A percentile compares a stretch with the other conserved stretches of the same genome.
Evolutionary conservation across 1,140 invertebrate species (phyloP).

Genomic region (Drosophila pandora): DNA sequence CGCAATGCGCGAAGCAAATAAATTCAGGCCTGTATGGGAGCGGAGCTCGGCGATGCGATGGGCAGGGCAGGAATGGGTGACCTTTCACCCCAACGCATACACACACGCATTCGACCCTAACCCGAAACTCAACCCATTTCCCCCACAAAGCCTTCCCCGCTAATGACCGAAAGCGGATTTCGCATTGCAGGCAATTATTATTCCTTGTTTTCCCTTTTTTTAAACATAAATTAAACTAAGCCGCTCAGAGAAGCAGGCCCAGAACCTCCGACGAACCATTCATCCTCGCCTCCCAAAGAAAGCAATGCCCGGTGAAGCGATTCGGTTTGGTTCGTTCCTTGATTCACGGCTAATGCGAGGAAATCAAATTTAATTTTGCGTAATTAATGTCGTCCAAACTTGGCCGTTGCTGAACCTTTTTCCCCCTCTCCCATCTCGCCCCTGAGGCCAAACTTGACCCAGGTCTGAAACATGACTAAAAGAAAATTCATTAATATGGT

Average conservation of each 20-base stretch:
- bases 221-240: conserved; percentile 45
- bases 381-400: conserved; percentile 72
- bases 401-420: conserved; percentile 20
- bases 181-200: conserved; percentile 54
- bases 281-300: background rate
- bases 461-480: conserved; percentile 55
- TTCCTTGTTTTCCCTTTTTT: conserved; percentile 24
- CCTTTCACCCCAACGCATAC: background rate
- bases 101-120: conserved; percentile 17
- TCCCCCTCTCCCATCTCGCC: background rate
- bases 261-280: conserved; percentile 5
- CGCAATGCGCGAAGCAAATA: conserved; percentile 45
- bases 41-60: background rate
- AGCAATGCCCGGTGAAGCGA: conserved; percentile 22
- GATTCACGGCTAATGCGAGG: conserved; percentile 66
- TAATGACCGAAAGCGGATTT: conserved; percentile 61
- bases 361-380: conserved; percentile 80
- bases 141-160: conserved; percentile 10
- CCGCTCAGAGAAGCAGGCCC: conserved; percentile 22
- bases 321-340: conserved; percentile 32
- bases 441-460: conserved; percentile 2
- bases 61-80: background rate
- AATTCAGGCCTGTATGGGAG: conserved; percentile 15
- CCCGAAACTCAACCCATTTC: background rate
- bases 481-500: conserved; percentile 80